phyloP scores from a whole-genome alignment of 2,113 vertebrate genomes.

The Mystacornis crossleyi region DNA sequence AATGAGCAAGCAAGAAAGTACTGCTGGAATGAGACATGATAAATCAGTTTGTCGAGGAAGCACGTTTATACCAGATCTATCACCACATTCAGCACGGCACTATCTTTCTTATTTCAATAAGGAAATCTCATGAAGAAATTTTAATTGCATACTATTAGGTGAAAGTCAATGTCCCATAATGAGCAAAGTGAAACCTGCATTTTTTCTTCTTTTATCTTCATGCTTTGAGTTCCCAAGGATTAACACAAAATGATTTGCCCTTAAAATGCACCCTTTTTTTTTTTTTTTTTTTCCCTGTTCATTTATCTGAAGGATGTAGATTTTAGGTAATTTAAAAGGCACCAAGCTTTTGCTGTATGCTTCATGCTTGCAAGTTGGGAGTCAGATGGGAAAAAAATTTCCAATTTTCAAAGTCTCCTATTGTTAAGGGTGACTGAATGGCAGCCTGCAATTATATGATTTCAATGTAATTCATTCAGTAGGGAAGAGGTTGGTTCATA shows the following conservation, averaged over 20 bases:
- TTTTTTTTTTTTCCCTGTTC: neutral
- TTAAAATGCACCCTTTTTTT: constrained; percentile 47
- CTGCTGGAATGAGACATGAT: constrained; percentile 78
- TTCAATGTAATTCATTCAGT: constrained; percentile 55
- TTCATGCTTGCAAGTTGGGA: constrained; percentile 56
- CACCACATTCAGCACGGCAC: constrained; percentile 57
- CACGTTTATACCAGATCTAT: constrained; percentile 74
- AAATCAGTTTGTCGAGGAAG: constrained; percentile 79
- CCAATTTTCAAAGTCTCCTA: constrained; percentile 63
- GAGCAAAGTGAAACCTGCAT: constrained; percentile 73
- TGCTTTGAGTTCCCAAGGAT: constrained; percentile 65
- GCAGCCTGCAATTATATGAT: constrained; percentile 72
- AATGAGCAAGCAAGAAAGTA: constrained; percentile 73
- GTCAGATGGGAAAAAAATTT: constrained; percentile 66
- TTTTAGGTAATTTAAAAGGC: constrained; percentile 67
- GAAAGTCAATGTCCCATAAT: constrained; percentile 78
- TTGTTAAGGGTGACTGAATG: constrained; percentile 74
- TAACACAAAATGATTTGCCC: constrained; percentile 68
- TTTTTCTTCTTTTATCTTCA: constrained; percentile 72
- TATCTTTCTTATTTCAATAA: constrained; percentile 77
- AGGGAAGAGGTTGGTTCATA: constrained; percentile 63
- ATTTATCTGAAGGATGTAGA: constrained; percentile 68
- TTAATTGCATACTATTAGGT: constrained; percentile 80
- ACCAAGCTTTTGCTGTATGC: constrained; percentile 44
- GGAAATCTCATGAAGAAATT: constrained; percentile 75